These are phyloP conservation scores for Melieria crassipennis DNA, from an alignment of 2,888 invertebrate genomes.

Conservation along the genomic window DNA sequence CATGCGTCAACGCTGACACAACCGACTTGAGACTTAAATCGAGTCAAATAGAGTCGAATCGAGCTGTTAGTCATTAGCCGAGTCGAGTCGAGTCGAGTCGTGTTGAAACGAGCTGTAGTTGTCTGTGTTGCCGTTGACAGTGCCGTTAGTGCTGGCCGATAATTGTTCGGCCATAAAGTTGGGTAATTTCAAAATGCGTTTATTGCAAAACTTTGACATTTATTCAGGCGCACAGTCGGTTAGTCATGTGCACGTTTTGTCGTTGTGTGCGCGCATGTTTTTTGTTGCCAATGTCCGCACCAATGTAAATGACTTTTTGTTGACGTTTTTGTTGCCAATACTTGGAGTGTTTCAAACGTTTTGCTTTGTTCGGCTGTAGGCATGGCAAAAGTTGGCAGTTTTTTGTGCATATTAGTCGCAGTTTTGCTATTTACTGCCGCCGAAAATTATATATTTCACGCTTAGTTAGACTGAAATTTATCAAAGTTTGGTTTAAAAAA, in stretches of 20 bases:
- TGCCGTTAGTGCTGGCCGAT: neutral
- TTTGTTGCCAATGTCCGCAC: neutral
- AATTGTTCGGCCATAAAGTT: conserved; percentile 5
- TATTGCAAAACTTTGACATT: conserved; percentile 28
- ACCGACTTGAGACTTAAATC: no score
- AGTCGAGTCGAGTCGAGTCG: no score
- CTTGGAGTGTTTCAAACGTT: neutral
- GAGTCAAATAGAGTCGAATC: no score
- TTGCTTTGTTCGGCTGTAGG: neutral
- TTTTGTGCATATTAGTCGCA: neutral
- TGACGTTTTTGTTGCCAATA: neutral
- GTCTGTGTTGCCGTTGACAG: no score
- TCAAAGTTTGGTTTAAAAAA: no score
- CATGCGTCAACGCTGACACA: no score
- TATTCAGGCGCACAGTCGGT: conserved; percentile 15
- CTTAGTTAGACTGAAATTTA: no score
- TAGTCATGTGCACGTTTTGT: neutral
- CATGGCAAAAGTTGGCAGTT: neutral
- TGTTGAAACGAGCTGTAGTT: no score
- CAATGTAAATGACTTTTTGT: neutral
- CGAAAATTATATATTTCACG: no score
- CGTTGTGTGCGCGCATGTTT: neutral
- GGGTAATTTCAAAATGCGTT: conserved; percentile 9
- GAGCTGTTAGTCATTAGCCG: no score
- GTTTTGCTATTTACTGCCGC: no score